A percentile compares a stretch with the other conserved stretches of the same genome.
Conservation (phyloP, 2,797 vertebrate species). For the Heliangelus exortis region DNA sequence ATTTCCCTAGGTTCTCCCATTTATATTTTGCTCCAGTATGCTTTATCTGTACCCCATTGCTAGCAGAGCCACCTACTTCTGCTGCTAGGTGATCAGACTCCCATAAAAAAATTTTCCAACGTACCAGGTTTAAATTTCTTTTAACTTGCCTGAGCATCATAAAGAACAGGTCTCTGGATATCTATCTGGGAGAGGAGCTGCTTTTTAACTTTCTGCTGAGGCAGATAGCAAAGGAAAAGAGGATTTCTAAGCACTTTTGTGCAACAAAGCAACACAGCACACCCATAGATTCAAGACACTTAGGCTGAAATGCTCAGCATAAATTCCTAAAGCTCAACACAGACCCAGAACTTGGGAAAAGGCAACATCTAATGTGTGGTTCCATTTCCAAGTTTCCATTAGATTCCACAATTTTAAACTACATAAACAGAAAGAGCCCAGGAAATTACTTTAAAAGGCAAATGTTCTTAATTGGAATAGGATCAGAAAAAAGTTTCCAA, state of each 20-base stretch:
- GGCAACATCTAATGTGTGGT: background rate
- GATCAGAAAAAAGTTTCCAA: background rate
- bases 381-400: background rate
- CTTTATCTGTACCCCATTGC: background rate
- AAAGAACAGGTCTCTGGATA: background rate
- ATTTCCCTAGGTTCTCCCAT: background rate
- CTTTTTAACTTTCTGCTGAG: background rate
- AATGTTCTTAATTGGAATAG: background rate
- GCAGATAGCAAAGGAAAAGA: background rate
- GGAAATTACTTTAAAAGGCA: background rate
- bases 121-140: background rate
- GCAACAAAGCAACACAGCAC: background rate
- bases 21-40: background rate
- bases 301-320: background rate
- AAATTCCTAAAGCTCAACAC: background rate
- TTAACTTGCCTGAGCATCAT: background rate
- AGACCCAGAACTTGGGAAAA: background rate
- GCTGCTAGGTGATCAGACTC: background rate
- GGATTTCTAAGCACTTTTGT: background rate
- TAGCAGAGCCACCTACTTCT: background rate
- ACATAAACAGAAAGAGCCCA: background rate
- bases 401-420: background rate
- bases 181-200: background rate
- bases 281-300: background rate
- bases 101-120: background rate